Conservation (phyloP, 2,888 invertebrate species). For the Conops quadrifasciatus region DNA sequence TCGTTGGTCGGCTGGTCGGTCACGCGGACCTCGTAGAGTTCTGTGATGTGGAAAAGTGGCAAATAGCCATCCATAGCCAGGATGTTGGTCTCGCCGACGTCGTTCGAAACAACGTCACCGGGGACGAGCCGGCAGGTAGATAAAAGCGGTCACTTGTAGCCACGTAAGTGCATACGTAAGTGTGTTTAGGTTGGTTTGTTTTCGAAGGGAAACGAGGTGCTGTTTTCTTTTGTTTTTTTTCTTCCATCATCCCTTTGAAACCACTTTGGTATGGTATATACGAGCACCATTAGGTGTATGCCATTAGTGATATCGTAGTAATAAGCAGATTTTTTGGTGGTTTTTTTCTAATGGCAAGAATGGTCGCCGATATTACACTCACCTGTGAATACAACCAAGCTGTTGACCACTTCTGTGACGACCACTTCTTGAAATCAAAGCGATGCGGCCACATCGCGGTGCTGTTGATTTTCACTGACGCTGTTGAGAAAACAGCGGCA, state of each 20-base stretch:
- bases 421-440: constrained; percentile 16
- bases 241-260: too few relatives aligned
- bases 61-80: constrained; percentile 1
- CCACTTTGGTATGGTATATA: too few relatives aligned
- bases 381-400: constrained; percentile 17
- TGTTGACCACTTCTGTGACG: background rate
- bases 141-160: too few relatives aligned
- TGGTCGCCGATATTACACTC: constrained; percentile 16
- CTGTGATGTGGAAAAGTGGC: background rate
- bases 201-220: background rate
- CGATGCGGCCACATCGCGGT: background rate
- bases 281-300: background rate
- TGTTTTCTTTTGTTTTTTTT: constrained; percentile 18
- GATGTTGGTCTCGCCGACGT: constrained; percentile 9
- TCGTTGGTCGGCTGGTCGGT: too few relatives aligned
- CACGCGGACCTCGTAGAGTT: too few relatives aligned
- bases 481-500: constrained; percentile 10
- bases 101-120: background rate
- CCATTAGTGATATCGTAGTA: background rate
- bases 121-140: background rate
- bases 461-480: background rate
- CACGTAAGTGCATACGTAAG: background rate
- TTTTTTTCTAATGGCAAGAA: constrained; percentile 6
- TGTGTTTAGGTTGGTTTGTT: constrained; percentile 10
- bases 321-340: constrained; percentile 5